A percentile compares a stretch with the other conserved stretches of the same genome.
Evolutionary conservation across 2,113 vertebrate genomes (phyloP).

Genomic region (Eptesicus fuscus): DNA sequence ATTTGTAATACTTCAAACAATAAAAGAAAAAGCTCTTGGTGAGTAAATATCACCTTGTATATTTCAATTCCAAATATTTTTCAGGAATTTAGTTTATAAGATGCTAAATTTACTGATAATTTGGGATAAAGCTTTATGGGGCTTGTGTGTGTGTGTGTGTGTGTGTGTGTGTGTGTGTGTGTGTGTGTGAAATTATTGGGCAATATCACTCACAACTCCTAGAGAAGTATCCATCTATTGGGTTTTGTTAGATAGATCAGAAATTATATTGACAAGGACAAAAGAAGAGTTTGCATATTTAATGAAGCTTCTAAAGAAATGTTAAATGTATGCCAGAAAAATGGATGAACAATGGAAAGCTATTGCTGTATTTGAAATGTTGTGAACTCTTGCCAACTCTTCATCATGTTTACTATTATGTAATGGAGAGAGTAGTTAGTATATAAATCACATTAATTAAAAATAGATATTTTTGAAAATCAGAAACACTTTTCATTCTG

Average conservation of each 20-base stretch:
- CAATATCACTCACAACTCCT: not conserved
- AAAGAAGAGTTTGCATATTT: constrained; percentile 25
- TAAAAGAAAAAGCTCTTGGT: not conserved
- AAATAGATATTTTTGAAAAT: not conserved
- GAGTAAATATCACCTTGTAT: not conserved
- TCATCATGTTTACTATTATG: not conserved
- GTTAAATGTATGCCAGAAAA: constrained; percentile 19
- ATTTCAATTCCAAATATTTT: not conserved
- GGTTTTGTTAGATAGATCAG: not conserved
- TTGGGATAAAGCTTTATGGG: not conserved
- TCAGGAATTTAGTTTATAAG: not conserved
- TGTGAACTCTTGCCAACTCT: not conserved
- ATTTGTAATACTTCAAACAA: no score
- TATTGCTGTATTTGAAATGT: not conserved
- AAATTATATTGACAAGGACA: not conserved
- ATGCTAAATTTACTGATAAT: not conserved
- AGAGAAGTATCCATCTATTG: not conserved
- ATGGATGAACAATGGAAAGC: not conserved
- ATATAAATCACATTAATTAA: constrained; percentile 25
- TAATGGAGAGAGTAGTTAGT: not conserved
- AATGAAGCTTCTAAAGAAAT: constrained; percentile 6
- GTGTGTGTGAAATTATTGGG: not conserved
- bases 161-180: not conserved
- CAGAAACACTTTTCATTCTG: not conserved
- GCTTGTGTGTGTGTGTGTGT: no score